Base-by-base conservation (phyloP, 1,140 invertebrate genomes). In the Laupala kohalensis region DNA sequence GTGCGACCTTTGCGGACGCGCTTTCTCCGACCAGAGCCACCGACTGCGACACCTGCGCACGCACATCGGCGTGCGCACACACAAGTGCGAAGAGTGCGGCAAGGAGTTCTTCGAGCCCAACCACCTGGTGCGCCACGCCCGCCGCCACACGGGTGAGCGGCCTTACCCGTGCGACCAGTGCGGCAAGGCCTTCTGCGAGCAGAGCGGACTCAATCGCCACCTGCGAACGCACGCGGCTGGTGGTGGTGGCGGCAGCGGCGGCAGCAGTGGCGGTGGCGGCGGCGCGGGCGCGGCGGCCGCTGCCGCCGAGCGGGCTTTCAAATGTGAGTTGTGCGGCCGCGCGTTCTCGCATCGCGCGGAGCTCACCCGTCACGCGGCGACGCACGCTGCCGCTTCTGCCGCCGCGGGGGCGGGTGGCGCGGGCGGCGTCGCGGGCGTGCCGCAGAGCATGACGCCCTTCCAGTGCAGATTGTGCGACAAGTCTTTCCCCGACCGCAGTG, bases 291-390 rank as follows among this genome's bases (percentile, higher is more conserved):
- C n/a, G n/a, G n/a, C n/a, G n/a, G n/a, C n/a, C n/a, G n/a, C n/a
- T n/a, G n/a, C n/a, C n/a, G n/a, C 78, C 5, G 74, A 77, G 24
- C 83, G 83, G 76, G 75, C 78, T 13, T 83, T 79, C 53, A 81
- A 79, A 67, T 85, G 83, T 64, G 72, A 80, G 24, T 72, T 79
- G 13, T 85, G 83, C 73, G 76, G 81, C 69, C 81, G 83, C 72
- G 71, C 79, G 69, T 84, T 84, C 75, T 78, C 80, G 0, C 80
- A 81, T 69, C 78, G 80, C 5, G 81, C 81, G 62, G 83, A 81
- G 73, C 75, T 84, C n/a, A 83, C 81, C 37, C 79, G 80, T 64
- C 82, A 84, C 71, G 24, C 6, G 27, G 24, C 24, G 6, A 27
- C 25, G 2, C 66, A 67, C 27, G 6, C 66, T 28, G 25, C 6